These are phyloP conservation scores for Pocota personata DNA, from an alignment of 2,888 invertebrate genomes.

Conservation along the genomic window DNA sequence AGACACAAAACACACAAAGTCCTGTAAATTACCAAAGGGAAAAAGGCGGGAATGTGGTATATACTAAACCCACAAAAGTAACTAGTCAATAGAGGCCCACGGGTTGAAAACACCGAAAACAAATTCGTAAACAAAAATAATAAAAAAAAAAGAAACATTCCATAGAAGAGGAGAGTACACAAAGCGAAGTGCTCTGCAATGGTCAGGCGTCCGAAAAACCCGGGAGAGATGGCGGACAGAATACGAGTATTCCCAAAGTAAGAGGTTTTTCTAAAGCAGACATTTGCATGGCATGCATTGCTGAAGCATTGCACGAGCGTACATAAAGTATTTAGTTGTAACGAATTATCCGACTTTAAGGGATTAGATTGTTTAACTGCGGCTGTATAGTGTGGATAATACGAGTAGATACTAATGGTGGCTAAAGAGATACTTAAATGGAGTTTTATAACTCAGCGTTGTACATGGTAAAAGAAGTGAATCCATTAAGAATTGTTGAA, in stretches of 20 bases:
- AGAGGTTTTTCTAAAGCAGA: slow-evolving; percentile 3
- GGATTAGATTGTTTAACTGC: slow-evolving; percentile 31
- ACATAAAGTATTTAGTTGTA: slow-evolving; percentile 49
- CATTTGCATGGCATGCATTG: neutral
- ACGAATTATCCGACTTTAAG: slow-evolving; percentile 49
- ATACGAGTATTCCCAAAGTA: slow-evolving; percentile 17
- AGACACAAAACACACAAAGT: slow-evolving; percentile 58
- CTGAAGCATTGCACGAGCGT: slow-evolving; percentile 40
- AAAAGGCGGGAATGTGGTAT: slow-evolving; percentile 41
- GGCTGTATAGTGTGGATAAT: slow-evolving; percentile 13
- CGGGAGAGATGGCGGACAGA: neutral
- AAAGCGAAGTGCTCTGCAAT: slow-evolving; percentile 33
- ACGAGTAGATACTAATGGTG: slow-evolving; percentile 30
- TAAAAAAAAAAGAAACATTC: slow-evolving; percentile 31
- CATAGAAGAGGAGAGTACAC: slow-evolving; percentile 14
- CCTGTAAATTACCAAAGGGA: slow-evolving; percentile 62
- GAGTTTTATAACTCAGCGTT: neutral
- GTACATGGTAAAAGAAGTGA: neutral
- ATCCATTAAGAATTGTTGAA: neutral
- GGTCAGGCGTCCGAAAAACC: slow-evolving; percentile 22
- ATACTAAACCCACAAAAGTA: slow-evolving; percentile 51
- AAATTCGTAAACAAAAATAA: slow-evolving; percentile 30
- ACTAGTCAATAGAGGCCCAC: slow-evolving; percentile 54
- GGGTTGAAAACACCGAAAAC: slow-evolving; percentile 26
- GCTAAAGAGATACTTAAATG: slow-evolving; percentile 21